Conservation (phyloP, 2,797 vertebrate species). For the Microctenopoma lineatum region DNA sequence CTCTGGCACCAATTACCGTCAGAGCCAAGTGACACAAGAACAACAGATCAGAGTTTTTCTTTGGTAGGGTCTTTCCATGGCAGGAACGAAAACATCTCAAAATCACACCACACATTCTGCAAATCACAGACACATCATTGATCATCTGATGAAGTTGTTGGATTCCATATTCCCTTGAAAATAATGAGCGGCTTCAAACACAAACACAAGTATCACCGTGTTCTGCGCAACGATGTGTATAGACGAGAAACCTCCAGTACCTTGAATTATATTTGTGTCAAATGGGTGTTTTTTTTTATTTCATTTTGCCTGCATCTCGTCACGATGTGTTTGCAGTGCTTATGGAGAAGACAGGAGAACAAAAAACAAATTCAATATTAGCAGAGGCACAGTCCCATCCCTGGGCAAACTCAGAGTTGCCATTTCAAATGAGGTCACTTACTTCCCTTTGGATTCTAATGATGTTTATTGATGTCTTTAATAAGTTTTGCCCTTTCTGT, state of each 20-base stretch:
- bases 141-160: conserved; percentile 34
- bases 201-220: conserved; percentile 27
- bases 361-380: conserved; percentile 26
- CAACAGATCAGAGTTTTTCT: conserved; percentile 31
- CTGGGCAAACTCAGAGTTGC: conserved; percentile 46
- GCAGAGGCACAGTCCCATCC: conserved; percentile 33
- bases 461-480: conserved; percentile 79
- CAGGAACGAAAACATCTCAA: conserved; percentile 36
- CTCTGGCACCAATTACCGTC: conserved; percentile 36
- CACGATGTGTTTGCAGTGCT: conserved; percentile 2
- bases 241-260: conserved; percentile 28
- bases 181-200: conserved; percentile 59
- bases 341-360: neutral
- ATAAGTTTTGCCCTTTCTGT: conserved; percentile 66
- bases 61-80: neutral
- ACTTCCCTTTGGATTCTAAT: conserved; percentile 66
- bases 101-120: conserved; percentile 26
- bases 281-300: conserved; percentile 13
- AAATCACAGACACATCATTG: conserved; percentile 34
- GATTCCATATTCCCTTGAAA: conserved; percentile 39
- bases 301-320: conserved; percentile 25
- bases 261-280: conserved; percentile 44
- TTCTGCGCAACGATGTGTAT: conserved; percentile 38
- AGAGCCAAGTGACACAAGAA: neutral
- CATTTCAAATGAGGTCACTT: conserved; percentile 71